Evolutionary conservation across 2,797 vertebrate genomes (phyloP).

Genomic region (Crypturellus tataupa): DNA sequence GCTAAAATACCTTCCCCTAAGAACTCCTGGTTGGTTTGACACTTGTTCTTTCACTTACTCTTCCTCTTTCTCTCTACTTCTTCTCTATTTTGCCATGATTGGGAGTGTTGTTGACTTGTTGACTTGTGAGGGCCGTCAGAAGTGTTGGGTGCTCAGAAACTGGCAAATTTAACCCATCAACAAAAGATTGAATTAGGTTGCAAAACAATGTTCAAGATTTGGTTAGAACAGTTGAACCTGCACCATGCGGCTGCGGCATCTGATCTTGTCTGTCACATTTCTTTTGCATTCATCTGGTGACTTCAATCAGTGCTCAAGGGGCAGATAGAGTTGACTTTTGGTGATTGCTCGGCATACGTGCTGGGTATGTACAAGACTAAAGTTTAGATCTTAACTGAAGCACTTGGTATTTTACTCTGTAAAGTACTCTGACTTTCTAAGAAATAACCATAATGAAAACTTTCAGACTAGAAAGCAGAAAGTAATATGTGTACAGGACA

Average conservation of each 20-base stretch:
- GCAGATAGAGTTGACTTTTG: background rate
- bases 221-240: background rate
- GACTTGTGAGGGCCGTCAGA: background rate
- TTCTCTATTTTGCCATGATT: background rate
- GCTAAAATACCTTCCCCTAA: background rate
- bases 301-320: background rate
- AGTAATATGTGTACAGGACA: background rate
- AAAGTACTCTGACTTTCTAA: background rate
- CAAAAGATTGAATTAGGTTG: background rate
- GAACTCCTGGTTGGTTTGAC: background rate
- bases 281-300: background rate
- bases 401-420: background rate
- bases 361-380: background rate
- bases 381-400: background rate
- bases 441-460: background rate
- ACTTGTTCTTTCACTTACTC: background rate
- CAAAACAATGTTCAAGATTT: background rate
- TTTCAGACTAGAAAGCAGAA: background rate
- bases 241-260: background rate
- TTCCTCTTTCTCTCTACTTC: background rate
- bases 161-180: background rate
- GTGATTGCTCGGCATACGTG: background rate
- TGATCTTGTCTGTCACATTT: background rate
- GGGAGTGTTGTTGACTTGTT: background rate
- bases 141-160: background rate